Base-by-base conservation (phyloP, 2,113 vertebrate species). In the Scortum barcoo region DNA sequence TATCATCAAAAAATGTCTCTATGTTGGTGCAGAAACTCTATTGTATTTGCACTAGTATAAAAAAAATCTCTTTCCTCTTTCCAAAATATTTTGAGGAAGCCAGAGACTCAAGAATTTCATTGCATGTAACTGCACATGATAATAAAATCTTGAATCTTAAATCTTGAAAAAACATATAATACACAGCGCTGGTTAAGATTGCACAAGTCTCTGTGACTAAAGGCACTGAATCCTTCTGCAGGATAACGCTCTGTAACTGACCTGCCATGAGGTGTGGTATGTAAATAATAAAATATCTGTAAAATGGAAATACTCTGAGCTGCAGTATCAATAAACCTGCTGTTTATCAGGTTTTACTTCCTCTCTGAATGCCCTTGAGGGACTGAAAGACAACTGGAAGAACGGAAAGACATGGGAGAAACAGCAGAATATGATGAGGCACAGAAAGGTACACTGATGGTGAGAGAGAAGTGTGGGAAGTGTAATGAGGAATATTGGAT, bases 401-500 rank as follows among this genome's bases (percentile, higher is more conserved):
- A 56, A 75, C 50, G 65, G 30, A 19, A 17, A 48, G 19, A 68
- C 58, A 9, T 17, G 2, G 54, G 53, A 82, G 62, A 86, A 75
- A 79, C 6, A 7, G 5, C 44, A 79, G 71, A 75, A 80, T 69
- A 76, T 12, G 69, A 82, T 44, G 81, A 89, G 71, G 62, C 84
- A 84, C 33, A 61, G 78, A 82, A 88, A 87, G 73, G 70, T 82
- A 54, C 20, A 14, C 70, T 66, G 81, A 69, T 90, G 90, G 65
- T 56, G 67, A 74, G 66, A 73, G 83, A 80, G 86, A 89, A 76
- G 83, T 89, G 86, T 87, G 84, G 83, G 91, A 93, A 87, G 86
- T 83, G 89, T 93, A 89, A 89, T 82, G 79, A 90, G 86, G 86
- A 93, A 92, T 87, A 89, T 88, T 93, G 90, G 89, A 89, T 95